Conservation (phyloP, 2,888 invertebrate genomes). For the Elgonia sp. region DNA sequence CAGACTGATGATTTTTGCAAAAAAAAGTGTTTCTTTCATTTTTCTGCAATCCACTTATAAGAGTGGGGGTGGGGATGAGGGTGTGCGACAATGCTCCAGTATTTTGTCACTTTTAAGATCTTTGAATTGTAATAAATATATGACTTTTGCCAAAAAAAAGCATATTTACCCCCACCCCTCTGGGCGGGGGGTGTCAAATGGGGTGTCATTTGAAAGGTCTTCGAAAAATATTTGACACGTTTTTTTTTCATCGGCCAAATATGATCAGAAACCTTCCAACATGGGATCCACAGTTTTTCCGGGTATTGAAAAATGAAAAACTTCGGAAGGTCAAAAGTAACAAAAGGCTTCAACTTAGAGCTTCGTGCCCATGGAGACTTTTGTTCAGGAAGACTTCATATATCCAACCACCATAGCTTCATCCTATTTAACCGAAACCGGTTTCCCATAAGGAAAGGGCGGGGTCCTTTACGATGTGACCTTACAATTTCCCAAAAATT, state of each 20-base stretch:
- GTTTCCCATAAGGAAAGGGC: too few relatives aligned
- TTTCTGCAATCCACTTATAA: constrained; percentile 10
- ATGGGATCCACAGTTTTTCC: constrained; percentile 20
- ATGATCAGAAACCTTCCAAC: constrained; percentile 24
- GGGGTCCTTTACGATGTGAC: too few relatives aligned
- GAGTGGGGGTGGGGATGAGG: constrained; percentile 13
- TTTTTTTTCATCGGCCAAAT: constrained; percentile 23
- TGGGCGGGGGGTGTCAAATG: constrained; percentile 21
- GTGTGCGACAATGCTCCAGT: neutral
- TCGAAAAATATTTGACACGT: too few relatives aligned
- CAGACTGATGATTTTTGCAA: constrained; percentile 10
- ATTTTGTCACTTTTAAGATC: constrained; percentile 8
- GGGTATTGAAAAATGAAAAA: constrained; percentile 13
- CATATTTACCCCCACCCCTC: constrained; percentile 15
- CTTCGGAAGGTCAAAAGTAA: constrained; percentile 2
- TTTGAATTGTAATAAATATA: constrained; percentile 14
- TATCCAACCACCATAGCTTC: constrained; percentile 18
- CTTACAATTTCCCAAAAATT: too few relatives aligned
- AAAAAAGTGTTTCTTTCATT: constrained; percentile 21
- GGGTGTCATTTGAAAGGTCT: constrained; percentile 8
- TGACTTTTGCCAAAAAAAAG: constrained; percentile 19
- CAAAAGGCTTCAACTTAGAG: constrained; percentile 11
- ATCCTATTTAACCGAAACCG: too few relatives aligned
- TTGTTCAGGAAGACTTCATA: too few relatives aligned
- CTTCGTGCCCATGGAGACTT: too few relatives aligned